Evolutionary conservation across 2,797 vertebrate species (phyloP), one percentile per base, ranked within the genome.

Genomic region (Tokudaia muenninki): DNA sequence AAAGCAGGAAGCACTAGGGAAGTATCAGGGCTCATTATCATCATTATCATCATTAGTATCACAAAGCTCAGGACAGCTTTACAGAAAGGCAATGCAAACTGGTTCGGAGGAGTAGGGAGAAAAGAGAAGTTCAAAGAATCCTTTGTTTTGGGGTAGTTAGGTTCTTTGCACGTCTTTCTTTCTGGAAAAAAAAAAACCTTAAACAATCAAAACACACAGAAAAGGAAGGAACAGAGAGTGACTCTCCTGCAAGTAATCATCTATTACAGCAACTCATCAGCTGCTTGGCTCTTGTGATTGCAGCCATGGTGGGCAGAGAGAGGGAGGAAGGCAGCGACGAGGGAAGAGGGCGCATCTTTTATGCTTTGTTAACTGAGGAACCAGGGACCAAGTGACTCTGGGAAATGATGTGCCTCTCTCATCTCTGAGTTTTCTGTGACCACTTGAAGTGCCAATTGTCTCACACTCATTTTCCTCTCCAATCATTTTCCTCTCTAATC

Each of bases 151-250:
- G 80, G 74, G 67, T 94, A 87, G 93, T 79, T 97, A 70, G 91
- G 88, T 94, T 97, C 95, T 96, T 98, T 96, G 81, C 88, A 93
- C 1, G 0, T 82, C 91, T 97, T 94, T 96, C 93, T 92, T 96
- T 95, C 78, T 87, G 83, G 22, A 34, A 75, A 91, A 90, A 93
- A 79, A 97, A 93, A 89, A 95, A 80, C 31, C 52, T 86, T 95
- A 96, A 98, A 96, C 97, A 96, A 98, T 97, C 96, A 97, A 97
- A 98, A 97, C 94, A 96, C 87, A 97, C 44, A 96, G 95, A 97
- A 96, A 96, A 97, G 82, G 93, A 97, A 97, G 87, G 97, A 96
- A 96, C 92, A 93, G 94, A 95, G 94, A 97, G 87, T 95, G 88
- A 96, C 87, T 97, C 93, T 96, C 88, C 92, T 91, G 74, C 94